Percentiles rank a stretch among this genome's conserved stretches.
phyloP scores from a whole-genome alignment of 1,140 invertebrate genomes.

The Pogonomyrmex barbatus region DNA sequence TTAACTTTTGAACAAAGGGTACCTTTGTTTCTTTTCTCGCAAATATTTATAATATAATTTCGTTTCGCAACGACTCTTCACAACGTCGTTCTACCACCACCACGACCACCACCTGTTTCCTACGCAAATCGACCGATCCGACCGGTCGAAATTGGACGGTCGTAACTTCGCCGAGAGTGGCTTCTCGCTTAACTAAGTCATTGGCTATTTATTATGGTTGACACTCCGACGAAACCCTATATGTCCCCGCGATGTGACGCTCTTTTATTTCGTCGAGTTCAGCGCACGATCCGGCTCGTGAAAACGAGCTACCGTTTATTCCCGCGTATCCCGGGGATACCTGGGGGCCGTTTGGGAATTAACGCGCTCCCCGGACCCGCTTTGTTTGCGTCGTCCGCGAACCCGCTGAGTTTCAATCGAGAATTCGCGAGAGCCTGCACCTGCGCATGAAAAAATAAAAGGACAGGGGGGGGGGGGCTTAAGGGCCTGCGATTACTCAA shows the following conservation, averaged over 20 bases:
- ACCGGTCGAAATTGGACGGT: slow-evolving; percentile 57
- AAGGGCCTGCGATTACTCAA: slow-evolving; percentile 52
- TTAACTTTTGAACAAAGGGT: not conserved
- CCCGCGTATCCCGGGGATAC: slow-evolving; percentile 49
- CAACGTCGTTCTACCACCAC: slow-evolving; percentile 34
- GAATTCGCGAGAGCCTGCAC: slow-evolving; percentile 49
- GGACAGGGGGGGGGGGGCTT: not conserved
- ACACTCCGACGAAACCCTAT: slow-evolving; percentile 69
- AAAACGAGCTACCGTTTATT: slow-evolving; percentile 70
- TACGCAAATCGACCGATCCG: slow-evolving; percentile 43
- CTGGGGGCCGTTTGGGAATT: slow-evolving; percentile 49
- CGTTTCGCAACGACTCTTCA: slow-evolving; percentile 7
- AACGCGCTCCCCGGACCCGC: slow-evolving; percentile 38
- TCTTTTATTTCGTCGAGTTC: slow-evolving; percentile 60
- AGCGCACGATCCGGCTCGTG: slow-evolving; percentile 48
- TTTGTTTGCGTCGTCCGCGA: slow-evolving; percentile 60
- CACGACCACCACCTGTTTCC: slow-evolving; percentile 47
- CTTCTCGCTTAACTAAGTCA: slow-evolving; percentile 79
- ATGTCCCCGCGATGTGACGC: slow-evolving; percentile 48
- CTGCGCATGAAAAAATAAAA: slow-evolving; percentile 50
- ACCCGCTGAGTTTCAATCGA: slow-evolving; percentile 61
- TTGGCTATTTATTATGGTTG: slow-evolving; percentile 83
- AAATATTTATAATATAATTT: not conserved
- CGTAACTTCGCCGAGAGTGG: slow-evolving; percentile 66
- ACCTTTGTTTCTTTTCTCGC: not conserved